These are phyloP conservation scores for Stratiomys singularior DNA, from an alignment of 2,888 invertebrate species.

Conservation along the genomic window DNA sequence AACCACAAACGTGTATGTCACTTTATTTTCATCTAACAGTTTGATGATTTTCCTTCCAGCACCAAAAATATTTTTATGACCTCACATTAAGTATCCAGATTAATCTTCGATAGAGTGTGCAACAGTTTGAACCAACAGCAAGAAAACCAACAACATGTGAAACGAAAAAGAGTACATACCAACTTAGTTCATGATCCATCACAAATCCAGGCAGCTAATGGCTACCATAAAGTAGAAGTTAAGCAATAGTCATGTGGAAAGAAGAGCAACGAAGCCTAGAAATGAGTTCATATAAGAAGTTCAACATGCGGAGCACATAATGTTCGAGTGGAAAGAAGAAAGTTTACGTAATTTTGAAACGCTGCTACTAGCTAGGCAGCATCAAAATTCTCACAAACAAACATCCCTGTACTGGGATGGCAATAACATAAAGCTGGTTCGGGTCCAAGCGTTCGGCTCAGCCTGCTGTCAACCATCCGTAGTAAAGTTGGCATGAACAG, in stretches of 20 bases:
- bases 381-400: too few relatives aligned
- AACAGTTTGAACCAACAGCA: not conserved
- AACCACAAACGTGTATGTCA: too few relatives aligned
- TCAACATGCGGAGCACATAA: not conserved
- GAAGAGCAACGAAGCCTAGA: not conserved
- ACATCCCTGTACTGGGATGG: too few relatives aligned
- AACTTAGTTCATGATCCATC: not conserved
- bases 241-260: constrained; percentile 3
- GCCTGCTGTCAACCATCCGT: not conserved
- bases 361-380: too few relatives aligned
- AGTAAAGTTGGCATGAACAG: not conserved
- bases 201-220: not conserved
- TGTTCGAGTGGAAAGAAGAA: not conserved
- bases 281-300: not conserved
- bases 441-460: too few relatives aligned
- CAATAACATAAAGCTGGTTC: too few relatives aligned
- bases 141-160: not conserved
- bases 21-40: too few relatives aligned
- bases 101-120: not conserved
- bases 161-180: not conserved
- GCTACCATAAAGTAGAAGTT: constrained; percentile 3
- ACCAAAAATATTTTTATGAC: too few relatives aligned
- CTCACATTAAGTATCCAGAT: too few relatives aligned
- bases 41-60: too few relatives aligned
- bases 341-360: not conserved